Conservation (phyloP, 2,797 vertebrate genomes). For the Premnoplex brunnescens region DNA sequence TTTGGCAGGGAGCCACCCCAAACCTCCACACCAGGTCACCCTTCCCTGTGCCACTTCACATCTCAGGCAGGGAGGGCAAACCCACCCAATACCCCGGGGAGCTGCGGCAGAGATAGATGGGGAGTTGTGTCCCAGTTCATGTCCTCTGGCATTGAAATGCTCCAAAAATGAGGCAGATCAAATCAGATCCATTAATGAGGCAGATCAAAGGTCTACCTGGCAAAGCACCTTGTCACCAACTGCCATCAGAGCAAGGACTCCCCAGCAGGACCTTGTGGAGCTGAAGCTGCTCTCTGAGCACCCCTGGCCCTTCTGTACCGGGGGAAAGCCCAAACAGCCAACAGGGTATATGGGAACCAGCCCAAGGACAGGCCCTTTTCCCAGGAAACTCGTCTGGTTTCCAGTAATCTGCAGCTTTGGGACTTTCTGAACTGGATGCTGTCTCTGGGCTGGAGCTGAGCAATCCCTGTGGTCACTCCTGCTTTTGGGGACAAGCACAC, state of each 20-base stretch:
- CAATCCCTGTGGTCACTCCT: background rate
- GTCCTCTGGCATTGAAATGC: background rate
- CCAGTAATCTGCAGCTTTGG: background rate
- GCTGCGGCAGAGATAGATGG: background rate
- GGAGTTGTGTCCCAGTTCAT: background rate
- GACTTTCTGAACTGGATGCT: background rate
- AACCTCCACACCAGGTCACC: background rate
- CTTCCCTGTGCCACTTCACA: background rate
- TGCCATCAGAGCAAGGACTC: background rate
- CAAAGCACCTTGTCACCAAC: background rate
- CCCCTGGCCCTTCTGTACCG: background rate
- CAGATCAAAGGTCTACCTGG: background rate
- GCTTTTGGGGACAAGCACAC: background rate
- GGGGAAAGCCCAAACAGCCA: background rate
- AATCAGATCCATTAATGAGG: background rate
- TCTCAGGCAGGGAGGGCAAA: background rate
- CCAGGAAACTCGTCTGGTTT: background rate
- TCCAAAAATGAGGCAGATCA: background rate
- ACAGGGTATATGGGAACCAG: background rate
- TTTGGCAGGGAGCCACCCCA: too few species aligned
- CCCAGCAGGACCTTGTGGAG: background rate
- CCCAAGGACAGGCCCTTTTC: background rate
- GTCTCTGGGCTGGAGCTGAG: background rate
- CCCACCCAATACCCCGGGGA: background rate
- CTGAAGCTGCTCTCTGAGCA: accelerated